A percentile compares a stretch with the other conserved stretches of the same genome.
Conservation (phyloP, 2,888 invertebrate species). For the Pogonocherus hispidulus region DNA sequence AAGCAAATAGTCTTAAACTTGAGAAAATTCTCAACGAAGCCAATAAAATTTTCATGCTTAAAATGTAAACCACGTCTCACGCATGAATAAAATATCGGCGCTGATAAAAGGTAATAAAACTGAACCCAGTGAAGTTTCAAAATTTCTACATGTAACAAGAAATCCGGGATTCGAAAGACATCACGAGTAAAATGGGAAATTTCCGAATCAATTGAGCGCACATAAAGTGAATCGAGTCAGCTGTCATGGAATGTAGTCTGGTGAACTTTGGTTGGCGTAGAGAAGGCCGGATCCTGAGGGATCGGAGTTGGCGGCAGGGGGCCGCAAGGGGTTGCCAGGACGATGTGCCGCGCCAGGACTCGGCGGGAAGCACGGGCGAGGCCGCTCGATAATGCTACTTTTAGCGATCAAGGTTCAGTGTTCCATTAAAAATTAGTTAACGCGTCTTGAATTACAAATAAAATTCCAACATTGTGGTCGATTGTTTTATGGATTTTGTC, state of each 20-base stretch:
- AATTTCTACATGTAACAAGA: neutral
- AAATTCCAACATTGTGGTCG: slow-evolving; percentile 14
- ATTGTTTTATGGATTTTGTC: slow-evolving; percentile 22
- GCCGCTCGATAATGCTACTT: slow-evolving; percentile 53
- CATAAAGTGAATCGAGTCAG: slow-evolving; percentile 47
- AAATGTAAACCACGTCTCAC: neutral
- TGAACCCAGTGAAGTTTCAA: neutral
- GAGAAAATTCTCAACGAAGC: neutral
- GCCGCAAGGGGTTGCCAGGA: slow-evolving; percentile 45
- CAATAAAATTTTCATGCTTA: neutral
- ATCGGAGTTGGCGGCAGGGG: slow-evolving; percentile 29
- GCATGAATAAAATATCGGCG: neutral
- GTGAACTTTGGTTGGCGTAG: slow-evolving; percentile 40
- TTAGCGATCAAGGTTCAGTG: slow-evolving; percentile 34
- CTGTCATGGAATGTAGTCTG: slow-evolving; percentile 39
- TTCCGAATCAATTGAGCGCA: slow-evolving; percentile 31
- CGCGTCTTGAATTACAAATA: slow-evolving; percentile 28
- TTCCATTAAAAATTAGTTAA: slow-evolving; percentile 36
- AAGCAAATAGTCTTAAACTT: neutral
- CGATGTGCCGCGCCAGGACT: slow-evolving; percentile 37
- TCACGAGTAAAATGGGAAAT: slow-evolving; percentile 45
- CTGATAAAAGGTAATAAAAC: slow-evolving; percentile 1
- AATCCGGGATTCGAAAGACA: slow-evolving; percentile 13
- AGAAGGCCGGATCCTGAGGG: slow-evolving; percentile 44
- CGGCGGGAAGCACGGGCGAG: slow-evolving; percentile 38